Base-by-base conservation (phyloP, 64 coral and sea anemone genomes). In the Montipora sp. region DNA sequence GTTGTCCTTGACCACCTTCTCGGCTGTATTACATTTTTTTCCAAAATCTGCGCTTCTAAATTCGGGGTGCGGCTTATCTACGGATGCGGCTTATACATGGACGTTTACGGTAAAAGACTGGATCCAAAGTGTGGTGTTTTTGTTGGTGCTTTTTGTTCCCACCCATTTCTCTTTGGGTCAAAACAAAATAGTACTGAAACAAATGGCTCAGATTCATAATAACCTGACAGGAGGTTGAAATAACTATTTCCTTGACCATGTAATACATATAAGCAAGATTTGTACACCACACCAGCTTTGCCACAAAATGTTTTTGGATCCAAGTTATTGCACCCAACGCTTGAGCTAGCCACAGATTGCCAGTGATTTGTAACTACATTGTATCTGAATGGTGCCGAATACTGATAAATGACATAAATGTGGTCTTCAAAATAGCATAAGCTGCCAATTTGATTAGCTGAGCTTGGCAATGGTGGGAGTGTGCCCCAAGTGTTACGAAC, bases 121-220 rank as follows among this genome's bases (percentile, higher is more conserved):
- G 82, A 49, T 8, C 19, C 18, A 71, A 69, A 71, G 47, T 85
- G 63, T 14, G 43, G 3, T 4, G n/a, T 12, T 3, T 21, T 63
- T 15, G 80, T 82, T 59, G 24, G 44, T 63, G 58, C 55, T 11
- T 45, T 27, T 16, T 63, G 24, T 46, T 82, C 23, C 80, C 80
- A 82, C 3, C 1, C 13, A 82, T 63, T 82, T 18, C 24, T 82
- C 27, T 61, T 61, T 65, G 22, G 80, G 16, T 82, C 80, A 82
- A 82, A 82, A 18, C 80, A 47, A 63, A 18, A 65, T 7, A 82
- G 59, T 15, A 15, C 59, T 12, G 59, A 63, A 10, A 14, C 1
- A 63, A 12, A 63, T 63, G 59, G 9, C 1, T 10, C 59, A 63
- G 10, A 63, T 5, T 10, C 0, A 55, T 55, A 55, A 55, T 7